Evolutionary conservation across 2,113 vertebrate species (phyloP), one percentile per base, ranked within the genome.

Genomic region (Crocuta crocuta): DNA sequence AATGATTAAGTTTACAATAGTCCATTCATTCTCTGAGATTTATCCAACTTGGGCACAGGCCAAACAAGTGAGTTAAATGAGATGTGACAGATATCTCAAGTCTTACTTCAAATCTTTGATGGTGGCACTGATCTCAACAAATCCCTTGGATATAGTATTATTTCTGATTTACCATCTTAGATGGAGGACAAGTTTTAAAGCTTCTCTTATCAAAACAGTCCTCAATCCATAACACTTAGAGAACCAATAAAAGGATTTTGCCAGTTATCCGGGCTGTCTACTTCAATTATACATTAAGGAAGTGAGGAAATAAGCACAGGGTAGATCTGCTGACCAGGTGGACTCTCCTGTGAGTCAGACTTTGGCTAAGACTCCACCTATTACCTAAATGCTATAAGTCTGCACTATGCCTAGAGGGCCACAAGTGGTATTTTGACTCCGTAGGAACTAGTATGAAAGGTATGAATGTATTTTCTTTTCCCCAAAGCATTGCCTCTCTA

Each of bases 71-170:
- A 82, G 26, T 53, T 91, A 70, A 81, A 83, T 35, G 45, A 24
- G 28, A 83, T 39, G n/a, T 58, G 45, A 82, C 4, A 70, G 21
- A 39, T 16, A 90, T 53, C 48, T 68, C 24, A 80, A 80, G 50
- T 93, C 63, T 55, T 88, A 88, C 50, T 93, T 95, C 28, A 89
- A 89, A 89, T 78, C 9, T 48, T 45, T 78, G 61, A 76, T 11
- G 10, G n/a, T 80, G 26, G 58, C 11, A 94, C 91, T 65, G 55
- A 63, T 73, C 35, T 73, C 21, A 90, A 73, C 35, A 65, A 53
- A 61, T 89, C 58, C 35, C 43, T 58, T 33, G 26, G 17, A 63
- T 66, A 73, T 16, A 16, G 10, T 33, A 91, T 84, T 74, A 31
- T 13, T 74, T 95, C 50, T 68, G 7, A 92, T 79, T 78, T 92